Percentiles rank a stretch among this genome's conserved stretches.
Evolutionary conservation across 2,113 vertebrate species (phyloP).

Genomic region (Xiphias gladius): DNA sequence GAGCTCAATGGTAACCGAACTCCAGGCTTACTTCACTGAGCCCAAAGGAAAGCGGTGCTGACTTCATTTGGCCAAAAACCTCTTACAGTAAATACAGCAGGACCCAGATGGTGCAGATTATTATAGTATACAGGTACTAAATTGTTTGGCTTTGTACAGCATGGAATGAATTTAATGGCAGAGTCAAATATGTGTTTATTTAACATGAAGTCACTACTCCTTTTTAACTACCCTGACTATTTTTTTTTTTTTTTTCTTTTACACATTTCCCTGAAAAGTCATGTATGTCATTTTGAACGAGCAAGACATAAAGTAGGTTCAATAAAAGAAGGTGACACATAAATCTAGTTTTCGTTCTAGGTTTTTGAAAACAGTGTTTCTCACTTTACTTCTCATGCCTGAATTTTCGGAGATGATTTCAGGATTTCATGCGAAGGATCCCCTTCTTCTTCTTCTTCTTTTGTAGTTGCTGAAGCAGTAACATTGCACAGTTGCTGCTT

Average conservation of each 20-base stretch:
- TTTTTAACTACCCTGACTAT: not conserved
- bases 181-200: conserved; percentile 18
- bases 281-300: not conserved
- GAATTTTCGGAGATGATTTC: conserved; percentile 4
- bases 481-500: conserved; percentile 2
- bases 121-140: conserved; percentile 13
- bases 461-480: conserved; percentile 49
- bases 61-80: conserved; percentile 37
- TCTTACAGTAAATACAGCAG: conserved; percentile 8
- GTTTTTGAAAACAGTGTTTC: not conserved
- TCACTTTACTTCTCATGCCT: not conserved
- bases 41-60: conserved; percentile 5
- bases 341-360: not conserved
- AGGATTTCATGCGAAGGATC: conserved; percentile 12
- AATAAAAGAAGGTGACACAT: not conserved
- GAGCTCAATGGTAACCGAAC: conserved; percentile 53
- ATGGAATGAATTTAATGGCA: conserved; percentile 18
- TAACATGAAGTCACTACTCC: conserved; percentile 4
- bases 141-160: conserved; percentile 32
- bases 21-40: conserved; percentile 19
- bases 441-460: conserved; percentile 3
- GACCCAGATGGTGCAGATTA: conserved; percentile 26
- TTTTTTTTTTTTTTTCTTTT: too few species aligned
- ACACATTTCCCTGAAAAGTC: not conserved
- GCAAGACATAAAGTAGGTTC: not conserved